Evolutionary conservation across 2,113 vertebrate species (phyloP).

Genomic region (Pyrgilauda ruficollis): DNA sequence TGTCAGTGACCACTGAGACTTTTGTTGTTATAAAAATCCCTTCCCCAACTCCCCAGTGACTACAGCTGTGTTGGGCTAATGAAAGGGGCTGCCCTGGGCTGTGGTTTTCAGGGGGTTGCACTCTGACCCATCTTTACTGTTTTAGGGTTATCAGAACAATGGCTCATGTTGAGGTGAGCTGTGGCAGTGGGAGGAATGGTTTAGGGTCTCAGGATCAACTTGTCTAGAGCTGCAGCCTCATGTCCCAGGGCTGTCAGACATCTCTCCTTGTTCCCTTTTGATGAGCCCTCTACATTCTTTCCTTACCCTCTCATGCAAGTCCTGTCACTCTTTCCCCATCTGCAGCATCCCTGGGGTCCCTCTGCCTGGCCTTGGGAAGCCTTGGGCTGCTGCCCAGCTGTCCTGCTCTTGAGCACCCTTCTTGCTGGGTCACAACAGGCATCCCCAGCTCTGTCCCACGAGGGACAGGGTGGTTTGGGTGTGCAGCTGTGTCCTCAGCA

Average conservation of each 20-base stretch:
- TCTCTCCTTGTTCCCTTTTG: neutral
- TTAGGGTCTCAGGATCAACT: neutral
- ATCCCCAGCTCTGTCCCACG: neutral
- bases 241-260: neutral
- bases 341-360: neutral
- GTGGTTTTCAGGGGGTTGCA: fast-evolving
- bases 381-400: neutral
- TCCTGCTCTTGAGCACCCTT: neutral
- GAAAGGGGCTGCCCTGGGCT: neutral
- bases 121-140: neutral
- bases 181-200: neutral
- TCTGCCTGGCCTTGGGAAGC: neutral
- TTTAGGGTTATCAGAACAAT: neutral
- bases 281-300: neutral
- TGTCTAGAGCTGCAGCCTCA: neutral
- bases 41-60: neutral
- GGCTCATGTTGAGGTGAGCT: fast-evolving
- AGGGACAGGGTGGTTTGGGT: neutral
- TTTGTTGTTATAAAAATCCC: neutral
- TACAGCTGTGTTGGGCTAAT: neutral
- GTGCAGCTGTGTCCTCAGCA: neutral
- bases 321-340: neutral
- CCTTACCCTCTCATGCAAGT: neutral
- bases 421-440: fast-evolving
- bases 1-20: neutral